A percentile compares a stretch with the other conserved stretches of the same genome.
Evolutionary conservation across 2,797 vertebrate species (phyloP).

Genomic region (Manis crassicaudata): DNA sequence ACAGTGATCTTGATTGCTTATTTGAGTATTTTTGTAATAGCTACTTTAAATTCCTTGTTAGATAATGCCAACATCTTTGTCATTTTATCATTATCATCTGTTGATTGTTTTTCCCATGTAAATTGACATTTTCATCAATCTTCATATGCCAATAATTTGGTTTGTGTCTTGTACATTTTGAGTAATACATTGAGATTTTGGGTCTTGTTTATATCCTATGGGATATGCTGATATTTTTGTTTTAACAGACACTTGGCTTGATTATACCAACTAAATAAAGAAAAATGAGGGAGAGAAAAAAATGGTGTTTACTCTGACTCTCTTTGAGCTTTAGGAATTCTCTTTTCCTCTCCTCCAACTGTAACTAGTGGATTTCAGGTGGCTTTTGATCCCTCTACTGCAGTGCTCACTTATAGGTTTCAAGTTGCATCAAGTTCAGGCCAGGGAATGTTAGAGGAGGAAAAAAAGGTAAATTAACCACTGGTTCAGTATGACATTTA

Average conservation of each 20-base stretch:
- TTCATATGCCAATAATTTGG: neutral
- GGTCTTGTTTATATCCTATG: neutral
- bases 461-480: neutral
- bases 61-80: neutral
- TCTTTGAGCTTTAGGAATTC: neutral
- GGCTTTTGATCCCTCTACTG: neutral
- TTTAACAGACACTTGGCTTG: neutral
- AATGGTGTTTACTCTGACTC: neutral
- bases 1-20: neutral
- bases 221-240: neutral
- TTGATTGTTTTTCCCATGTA: neutral
- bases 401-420: neutral
- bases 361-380: neutral
- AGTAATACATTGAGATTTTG: neutral
- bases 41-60: neutral
- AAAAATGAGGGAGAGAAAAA: neutral
- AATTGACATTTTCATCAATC: neutral
- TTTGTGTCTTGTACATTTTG: neutral
- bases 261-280: neutral
- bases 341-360: neutral
- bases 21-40: slow-evolving; percentile 2
- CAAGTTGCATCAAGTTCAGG: neutral
- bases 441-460: neutral
- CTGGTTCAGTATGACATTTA: neutral
- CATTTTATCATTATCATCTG: neutral